These are phyloP conservation scores for Sinocyclocheilus grahami DNA, from an alignment of 2,113 vertebrate genomes.

Conservation along the genomic window DNA sequence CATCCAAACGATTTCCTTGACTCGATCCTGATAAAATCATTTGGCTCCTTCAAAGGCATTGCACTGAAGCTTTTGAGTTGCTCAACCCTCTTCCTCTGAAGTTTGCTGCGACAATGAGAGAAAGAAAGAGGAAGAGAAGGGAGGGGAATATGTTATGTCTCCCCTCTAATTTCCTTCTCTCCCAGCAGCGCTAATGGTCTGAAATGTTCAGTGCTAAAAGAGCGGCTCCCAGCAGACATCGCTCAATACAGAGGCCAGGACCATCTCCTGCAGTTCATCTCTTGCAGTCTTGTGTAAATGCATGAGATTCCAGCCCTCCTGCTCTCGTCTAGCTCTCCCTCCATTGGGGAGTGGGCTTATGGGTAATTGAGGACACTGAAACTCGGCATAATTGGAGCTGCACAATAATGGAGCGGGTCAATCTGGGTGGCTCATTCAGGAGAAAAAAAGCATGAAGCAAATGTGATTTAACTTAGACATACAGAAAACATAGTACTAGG, in stretches of 20 bases:
- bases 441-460: background rate
- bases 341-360: constrained; percentile 40
- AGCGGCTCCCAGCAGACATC: constrained; percentile 43
- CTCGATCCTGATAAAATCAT: background rate
- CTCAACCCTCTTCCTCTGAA: background rate
- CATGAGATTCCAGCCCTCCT: constrained; percentile 44
- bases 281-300: constrained; percentile 55
- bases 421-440: constrained; percentile 1
- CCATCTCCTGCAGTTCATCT: constrained; percentile 41
- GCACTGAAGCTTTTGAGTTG: background rate
- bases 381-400: constrained; percentile 47
- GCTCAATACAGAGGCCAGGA: constrained; percentile 27
- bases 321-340: background rate
- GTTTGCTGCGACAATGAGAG: background rate
- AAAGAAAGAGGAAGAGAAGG: constrained; percentile 14
- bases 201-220: constrained; percentile 54
- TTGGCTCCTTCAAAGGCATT: constrained; percentile 16
- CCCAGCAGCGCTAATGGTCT: constrained; percentile 54
- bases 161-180: constrained; percentile 54
- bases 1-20: background rate
- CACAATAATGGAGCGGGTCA: constrained; percentile 35
- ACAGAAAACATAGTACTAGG: constrained; percentile 1
- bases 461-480: background rate
- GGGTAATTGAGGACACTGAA: constrained; percentile 49
- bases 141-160: constrained; percentile 24